Evolutionary conservation across 1,140 invertebrate species (phyloP).

Genomic region (Drosophila truncata): DNA sequence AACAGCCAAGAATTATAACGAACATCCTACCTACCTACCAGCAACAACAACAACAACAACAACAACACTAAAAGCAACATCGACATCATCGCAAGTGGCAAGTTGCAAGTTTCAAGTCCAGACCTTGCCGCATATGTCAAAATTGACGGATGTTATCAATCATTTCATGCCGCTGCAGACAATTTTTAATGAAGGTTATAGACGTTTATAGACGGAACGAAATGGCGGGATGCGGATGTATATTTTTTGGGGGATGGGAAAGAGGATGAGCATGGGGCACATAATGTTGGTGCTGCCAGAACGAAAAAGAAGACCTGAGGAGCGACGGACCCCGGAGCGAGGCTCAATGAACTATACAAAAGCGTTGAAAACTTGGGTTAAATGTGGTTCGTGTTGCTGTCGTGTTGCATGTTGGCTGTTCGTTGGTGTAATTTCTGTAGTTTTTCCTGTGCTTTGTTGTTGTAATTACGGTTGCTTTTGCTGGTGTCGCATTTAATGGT

Average conservation of each 20-base stretch:
- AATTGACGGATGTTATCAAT: conserved; percentile 85
- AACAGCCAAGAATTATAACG: conserved; percentile 41
- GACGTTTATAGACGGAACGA: conserved; percentile 75
- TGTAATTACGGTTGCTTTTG: conserved; percentile 2
- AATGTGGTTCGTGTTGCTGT: conserved; percentile 43
- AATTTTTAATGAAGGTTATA: conserved; percentile 83
- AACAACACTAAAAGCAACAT: conserved; percentile 8
- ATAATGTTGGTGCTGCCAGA: not conserved
- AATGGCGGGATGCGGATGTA: conserved; percentile 32
- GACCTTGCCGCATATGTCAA: conserved; percentile 77
- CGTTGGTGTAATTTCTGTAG: conserved; percentile 10
- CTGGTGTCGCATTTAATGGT: conserved; percentile 17
- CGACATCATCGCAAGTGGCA: conserved; percentile 20
- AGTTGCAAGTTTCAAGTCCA: conserved; percentile 42
- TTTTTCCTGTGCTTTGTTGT: not conserved
- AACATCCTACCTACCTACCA: conserved; percentile 35
- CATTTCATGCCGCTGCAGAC: conserved; percentile 82
- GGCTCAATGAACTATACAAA: conserved; percentile 51
- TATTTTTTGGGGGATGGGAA: not conserved
- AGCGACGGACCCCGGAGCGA: conserved; percentile 7
- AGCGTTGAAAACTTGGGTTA: conserved; percentile 39
- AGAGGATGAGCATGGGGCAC: not conserved
- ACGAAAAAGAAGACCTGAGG: conserved; percentile 1
- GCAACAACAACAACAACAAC: conserved; percentile 2
- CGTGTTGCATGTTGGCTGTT: conserved; percentile 6